Conservation (phyloP, 2,113 vertebrate species). For the Leucoraja erinaceus region DNA sequence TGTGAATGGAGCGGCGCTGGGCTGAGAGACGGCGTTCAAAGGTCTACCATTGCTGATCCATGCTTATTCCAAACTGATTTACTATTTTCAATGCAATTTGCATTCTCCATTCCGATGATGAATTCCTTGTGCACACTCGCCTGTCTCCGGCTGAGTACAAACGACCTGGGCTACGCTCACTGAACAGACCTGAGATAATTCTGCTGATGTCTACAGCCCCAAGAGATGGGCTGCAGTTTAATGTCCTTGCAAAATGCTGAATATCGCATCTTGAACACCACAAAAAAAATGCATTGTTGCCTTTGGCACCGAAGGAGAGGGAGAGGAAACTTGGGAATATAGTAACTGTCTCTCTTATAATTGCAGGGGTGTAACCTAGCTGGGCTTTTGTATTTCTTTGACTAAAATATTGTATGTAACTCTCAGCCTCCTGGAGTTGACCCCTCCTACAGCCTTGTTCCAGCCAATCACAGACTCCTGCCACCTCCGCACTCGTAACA, state of each 20-base stretch:
- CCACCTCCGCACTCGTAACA: conserved; percentile 33
- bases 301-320: neutral
- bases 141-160: neutral
- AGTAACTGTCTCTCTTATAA: neutral
- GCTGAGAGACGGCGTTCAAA: neutral
- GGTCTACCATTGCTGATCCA: neutral
- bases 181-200: too few relatives aligned
- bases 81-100: neutral
- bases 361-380: neutral
- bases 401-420: neutral
- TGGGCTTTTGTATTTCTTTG: neutral
- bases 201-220: too few relatives aligned
- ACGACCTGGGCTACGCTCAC: neutral
- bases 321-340: neutral
- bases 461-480: conserved; percentile 9
- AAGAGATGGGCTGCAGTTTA: too few relatives aligned
- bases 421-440: neutral
- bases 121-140: neutral
- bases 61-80: neutral
- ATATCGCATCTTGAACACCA: too few relatives aligned
- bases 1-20: neutral
- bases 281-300: too few relatives aligned
- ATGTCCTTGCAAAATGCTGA: too few relatives aligned
- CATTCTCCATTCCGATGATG: neutral
- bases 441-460: neutral